Evolutionary conservation across 1,140 invertebrate species (phyloP).

Genomic region (Papilio dardanus): DNA sequence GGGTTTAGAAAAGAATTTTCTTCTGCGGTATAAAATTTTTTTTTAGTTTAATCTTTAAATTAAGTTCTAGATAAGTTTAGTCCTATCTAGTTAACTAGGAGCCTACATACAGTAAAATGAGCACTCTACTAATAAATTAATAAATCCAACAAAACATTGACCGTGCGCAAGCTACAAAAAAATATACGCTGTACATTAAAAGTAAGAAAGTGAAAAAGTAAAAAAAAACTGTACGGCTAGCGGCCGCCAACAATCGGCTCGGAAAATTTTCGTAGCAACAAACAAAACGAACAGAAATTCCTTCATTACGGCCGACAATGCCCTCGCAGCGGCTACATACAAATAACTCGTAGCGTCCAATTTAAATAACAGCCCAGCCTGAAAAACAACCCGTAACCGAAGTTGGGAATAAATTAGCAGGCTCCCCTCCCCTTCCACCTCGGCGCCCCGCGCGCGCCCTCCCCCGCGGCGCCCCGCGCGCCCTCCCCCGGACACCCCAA

Average conservation of each 20-base stretch:
- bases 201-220: conserved; percentile 2
- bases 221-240: conserved; percentile 17
- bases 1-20: no score
- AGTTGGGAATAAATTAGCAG: conserved; percentile 81
- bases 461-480: conserved; percentile 41
- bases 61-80: neutral
- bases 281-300: conserved; percentile 68
- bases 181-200: neutral
- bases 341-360: conserved; percentile 79
- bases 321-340: conserved; percentile 72
- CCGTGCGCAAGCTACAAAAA: neutral
- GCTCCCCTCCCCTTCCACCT: conserved; percentile 51
- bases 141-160: neutral
- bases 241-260: conserved; percentile 26
- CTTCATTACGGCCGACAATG: conserved; percentile 75
- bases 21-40: no score
- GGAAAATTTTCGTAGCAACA: conserved; percentile 38
- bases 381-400: conserved; percentile 81
- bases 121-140: neutral
- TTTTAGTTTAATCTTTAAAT: no score
- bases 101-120: neutral
- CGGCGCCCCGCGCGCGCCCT: conserved; percentile 42
- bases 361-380: conserved; percentile 81
- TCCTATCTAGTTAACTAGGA: neutral
- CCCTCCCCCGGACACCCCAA: conserved; percentile 46